Evolutionary conservation across 1,140 invertebrate genomes (phyloP).

Genomic region (Vanessa atalanta): DNA sequence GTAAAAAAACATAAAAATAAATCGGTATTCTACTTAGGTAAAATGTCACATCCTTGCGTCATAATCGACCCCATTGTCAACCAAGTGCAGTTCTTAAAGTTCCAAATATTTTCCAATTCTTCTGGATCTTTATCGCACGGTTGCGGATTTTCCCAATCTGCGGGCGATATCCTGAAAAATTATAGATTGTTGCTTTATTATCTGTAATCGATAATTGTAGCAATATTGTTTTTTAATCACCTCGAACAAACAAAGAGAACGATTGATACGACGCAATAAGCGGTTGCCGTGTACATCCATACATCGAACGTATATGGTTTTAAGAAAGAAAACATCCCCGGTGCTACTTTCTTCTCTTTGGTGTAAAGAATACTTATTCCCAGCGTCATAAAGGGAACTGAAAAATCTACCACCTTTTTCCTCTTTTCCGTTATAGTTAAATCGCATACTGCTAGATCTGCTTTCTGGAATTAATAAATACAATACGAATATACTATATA

Average conservation of each 20-base stretch:
- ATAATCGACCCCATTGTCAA: constrained; percentile 90
- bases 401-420: constrained; percentile 92
- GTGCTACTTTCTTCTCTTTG: constrained; percentile 85
- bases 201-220: not conserved
- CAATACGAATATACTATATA: not conserved
- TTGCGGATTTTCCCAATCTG: constrained; percentile 94
- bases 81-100: constrained; percentile 88
- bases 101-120: constrained; percentile 89
- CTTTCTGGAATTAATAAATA: constrained; percentile 82
- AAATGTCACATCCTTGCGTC: constrained; percentile 90
- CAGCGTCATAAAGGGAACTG: constrained; percentile 93
- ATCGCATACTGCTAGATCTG: constrained; percentile 94
- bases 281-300: constrained; percentile 92
- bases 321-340: constrained; percentile 89
- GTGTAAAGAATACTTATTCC: constrained; percentile 91
- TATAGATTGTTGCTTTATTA: constrained; percentile 1
- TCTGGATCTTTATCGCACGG: constrained; percentile 91
- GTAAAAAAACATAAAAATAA: constrained; percentile 11
- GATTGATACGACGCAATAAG: constrained; percentile 89
- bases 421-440: constrained; percentile 93
- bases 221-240: constrained; percentile 63
- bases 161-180: constrained; percentile 87
- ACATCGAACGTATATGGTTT: constrained; percentile 91
- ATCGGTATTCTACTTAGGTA: constrained; percentile 84
- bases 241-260: constrained; percentile 89